These are phyloP conservation scores for Drosophila biarmipes DNA, from an alignment of 1,140 invertebrate species.

Conservation along the genomic window DNA sequence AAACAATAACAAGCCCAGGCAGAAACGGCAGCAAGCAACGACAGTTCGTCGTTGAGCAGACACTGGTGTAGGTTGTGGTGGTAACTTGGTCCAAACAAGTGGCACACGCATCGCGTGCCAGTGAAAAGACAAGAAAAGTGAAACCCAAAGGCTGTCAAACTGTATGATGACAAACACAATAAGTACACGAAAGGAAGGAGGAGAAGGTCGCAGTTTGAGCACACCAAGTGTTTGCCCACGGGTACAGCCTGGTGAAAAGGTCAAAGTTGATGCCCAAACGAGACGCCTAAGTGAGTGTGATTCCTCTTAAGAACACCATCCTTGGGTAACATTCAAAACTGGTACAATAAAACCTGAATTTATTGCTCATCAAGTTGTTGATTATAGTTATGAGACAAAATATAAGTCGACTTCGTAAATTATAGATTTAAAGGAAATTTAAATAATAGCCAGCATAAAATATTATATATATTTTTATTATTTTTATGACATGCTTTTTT, in stretches of 20 bases:
- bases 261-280: constrained; percentile 56
- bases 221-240: constrained; percentile 26
- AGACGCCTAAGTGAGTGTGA: background rate
- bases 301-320: background rate
- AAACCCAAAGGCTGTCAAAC: constrained; percentile 70
- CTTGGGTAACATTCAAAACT: background rate
- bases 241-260: constrained; percentile 65
- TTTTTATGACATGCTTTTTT: too few relatives aligned
- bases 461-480: too few relatives aligned
- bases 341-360: background rate
- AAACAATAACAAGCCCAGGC: constrained; percentile 63
- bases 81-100: constrained; percentile 56
- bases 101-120: constrained; percentile 48
- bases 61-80: constrained; percentile 13
- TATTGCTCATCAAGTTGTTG: too few relatives aligned
- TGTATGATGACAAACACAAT: constrained; percentile 56
- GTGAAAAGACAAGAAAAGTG: constrained; percentile 53
- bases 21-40: constrained; percentile 22
- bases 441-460: too few relatives aligned
- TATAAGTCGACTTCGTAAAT: too few relatives aligned
- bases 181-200: constrained; percentile 10
- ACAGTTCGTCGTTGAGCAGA: constrained; percentile 27
- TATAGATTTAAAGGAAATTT: too few relatives aligned
- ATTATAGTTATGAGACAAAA: too few relatives aligned
- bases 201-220: constrained; percentile 7